Percentiles rank a stretch among this genome's conserved stretches.
phyloP scores from a whole-genome alignment of 2,888 invertebrate species.

The Leptopterna dolabrata region DNA sequence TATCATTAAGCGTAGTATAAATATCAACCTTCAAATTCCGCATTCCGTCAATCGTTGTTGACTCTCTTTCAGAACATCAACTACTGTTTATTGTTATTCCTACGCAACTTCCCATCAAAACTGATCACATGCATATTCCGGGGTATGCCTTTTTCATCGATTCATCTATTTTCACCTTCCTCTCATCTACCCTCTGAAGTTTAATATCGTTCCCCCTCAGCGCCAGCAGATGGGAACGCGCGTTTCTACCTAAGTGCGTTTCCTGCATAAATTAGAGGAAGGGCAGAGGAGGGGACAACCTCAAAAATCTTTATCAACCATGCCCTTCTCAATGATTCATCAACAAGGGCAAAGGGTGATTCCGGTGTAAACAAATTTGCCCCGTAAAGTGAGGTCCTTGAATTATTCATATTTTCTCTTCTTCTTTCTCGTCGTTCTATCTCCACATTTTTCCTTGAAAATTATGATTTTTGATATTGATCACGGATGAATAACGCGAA shows the following conservation, averaged over 20 bases:
- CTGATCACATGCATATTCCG: background rate
- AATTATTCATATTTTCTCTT: background rate
- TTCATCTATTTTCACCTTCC: background rate
- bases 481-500: background rate
- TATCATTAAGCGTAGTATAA: background rate
- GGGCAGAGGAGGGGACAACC: background rate
- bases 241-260: background rate
- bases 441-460: background rate
- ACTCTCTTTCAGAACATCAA: background rate
- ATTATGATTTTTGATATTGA: background rate
- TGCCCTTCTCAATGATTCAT: slow-evolving; percentile 12
- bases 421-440: background rate
- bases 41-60: background rate
- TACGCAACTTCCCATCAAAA: background rate
- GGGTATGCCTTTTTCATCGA: background rate
- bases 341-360: background rate
- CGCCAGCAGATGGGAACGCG: background rate
- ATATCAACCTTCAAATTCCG: background rate
- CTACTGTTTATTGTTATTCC: slow-evolving; percentile 2
- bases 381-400: background rate
- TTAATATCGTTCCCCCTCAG: background rate
- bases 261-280: background rate
- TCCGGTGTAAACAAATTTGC: background rate
- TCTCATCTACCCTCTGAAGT: background rate
- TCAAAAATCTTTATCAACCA: background rate